Conservation (phyloP, 2,797 vertebrate species). For the Balearica regulorum region DNA sequence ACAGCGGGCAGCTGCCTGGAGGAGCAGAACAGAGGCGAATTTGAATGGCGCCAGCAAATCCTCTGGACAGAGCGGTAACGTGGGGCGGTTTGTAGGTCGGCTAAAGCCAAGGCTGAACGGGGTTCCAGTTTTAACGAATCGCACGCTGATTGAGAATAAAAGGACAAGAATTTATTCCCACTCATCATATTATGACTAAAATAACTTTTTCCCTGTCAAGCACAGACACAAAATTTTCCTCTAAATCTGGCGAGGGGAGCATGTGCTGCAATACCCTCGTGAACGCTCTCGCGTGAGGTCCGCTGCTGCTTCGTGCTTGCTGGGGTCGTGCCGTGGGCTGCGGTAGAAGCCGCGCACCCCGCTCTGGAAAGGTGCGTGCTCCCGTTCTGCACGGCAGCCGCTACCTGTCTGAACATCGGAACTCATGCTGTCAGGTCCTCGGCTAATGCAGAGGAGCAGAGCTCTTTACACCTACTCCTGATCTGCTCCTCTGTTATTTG, state of each 20-base stretch:
- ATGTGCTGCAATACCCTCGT: fast-evolving
- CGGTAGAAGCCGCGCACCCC: fast-evolving
- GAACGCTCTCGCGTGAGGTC: background rate
- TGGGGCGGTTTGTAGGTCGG: background rate
- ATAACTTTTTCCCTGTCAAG: background rate
- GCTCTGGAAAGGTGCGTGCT: fast-evolving
- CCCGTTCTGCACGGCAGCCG: background rate
- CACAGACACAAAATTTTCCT: background rate
- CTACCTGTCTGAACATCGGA: background rate
- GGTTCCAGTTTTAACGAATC: background rate
- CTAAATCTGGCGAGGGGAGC: background rate
- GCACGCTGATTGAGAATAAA: background rate
- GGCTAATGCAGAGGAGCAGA: background rate
- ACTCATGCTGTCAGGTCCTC: background rate
- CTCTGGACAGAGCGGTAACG: background rate
- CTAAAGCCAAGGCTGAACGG: background rate
- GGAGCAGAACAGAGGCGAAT: background rate
- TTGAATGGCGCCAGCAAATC: background rate
- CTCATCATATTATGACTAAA: background rate
- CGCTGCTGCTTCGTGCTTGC: fast-evolving
- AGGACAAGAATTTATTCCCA: background rate
- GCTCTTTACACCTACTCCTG: background rate
- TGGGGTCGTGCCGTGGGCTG: background rate
- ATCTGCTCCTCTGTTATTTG: background rate
- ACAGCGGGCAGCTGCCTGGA: fast-evolving